These are phyloP conservation scores for Microtus ochrogaster DNA, from an alignment of 2,113 vertebrate genomes.

Conservation along the genomic window DNA sequence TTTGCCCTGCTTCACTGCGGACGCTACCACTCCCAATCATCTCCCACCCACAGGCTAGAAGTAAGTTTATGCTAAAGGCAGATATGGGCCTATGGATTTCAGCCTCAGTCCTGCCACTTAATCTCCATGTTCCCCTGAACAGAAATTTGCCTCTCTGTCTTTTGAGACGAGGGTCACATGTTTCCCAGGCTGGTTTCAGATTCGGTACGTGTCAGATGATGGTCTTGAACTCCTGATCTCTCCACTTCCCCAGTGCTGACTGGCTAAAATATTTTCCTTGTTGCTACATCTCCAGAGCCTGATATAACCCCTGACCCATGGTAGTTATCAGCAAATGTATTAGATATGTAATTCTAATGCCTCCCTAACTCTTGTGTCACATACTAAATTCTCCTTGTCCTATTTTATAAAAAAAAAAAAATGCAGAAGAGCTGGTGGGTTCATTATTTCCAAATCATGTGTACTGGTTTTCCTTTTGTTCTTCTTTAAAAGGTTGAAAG, in stretches of 20 bases:
- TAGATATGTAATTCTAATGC: slow-evolving; percentile 27
- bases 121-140: background rate
- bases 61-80: slow-evolving; percentile 9
- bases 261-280: slow-evolving; percentile 15
- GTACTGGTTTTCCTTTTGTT: slow-evolving; percentile 1
- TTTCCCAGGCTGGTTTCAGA: background rate
- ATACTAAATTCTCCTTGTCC: slow-evolving; percentile 22
- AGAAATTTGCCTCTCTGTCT: background rate
- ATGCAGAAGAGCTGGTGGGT: background rate
- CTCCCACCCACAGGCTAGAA: background rate
- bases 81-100: background rate
- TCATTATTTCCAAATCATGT: slow-evolving; percentile 42
- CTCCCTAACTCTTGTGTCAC: slow-evolving; percentile 10
- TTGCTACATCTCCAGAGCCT: slow-evolving; percentile 1
- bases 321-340: background rate
- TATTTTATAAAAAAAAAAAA: slow-evolving; percentile 52
- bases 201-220: background rate
- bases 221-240: background rate
- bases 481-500: slow-evolving; percentile 52
- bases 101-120: background rate
- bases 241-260: background rate
- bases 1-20: background rate
- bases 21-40: background rate
- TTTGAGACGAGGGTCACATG: background rate
- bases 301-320: background rate